These are phyloP conservation scores for Motacilla alba DNA, from an alignment of 2,113 vertebrate genomes.

Conservation along the genomic window DNA sequence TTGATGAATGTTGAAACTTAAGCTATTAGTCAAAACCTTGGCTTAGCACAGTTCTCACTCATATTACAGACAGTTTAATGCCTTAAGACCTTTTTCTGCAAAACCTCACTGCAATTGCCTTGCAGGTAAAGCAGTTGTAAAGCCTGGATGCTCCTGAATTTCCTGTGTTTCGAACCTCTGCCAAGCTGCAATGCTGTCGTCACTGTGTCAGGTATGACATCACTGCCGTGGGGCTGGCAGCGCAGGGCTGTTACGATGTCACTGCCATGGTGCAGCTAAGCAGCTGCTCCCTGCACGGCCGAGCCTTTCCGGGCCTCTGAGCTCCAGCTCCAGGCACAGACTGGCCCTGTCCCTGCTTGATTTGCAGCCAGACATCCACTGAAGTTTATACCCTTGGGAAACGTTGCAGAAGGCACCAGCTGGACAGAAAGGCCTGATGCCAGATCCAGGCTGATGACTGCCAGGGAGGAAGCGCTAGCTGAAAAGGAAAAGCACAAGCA, in stretches of 20 bases:
- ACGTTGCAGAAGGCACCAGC: slow-evolving; percentile 68
- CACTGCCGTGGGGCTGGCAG: fast-evolving
- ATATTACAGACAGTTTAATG: neutral
- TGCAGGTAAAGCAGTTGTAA: neutral
- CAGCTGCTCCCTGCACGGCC: neutral
- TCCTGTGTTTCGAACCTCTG: neutral
- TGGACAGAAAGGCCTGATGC: neutral
- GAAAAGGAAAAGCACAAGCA: neutral
- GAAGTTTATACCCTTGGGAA: slow-evolving; percentile 69
- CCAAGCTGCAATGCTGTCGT: fast-evolving
- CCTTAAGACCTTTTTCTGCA: neutral
- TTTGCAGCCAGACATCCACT: slow-evolving; percentile 70
- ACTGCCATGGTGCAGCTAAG: neutral
- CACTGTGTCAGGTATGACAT: fast-evolving
- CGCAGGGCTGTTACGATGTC: neutral
- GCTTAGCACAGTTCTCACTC: neutral
- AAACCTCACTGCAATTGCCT: neutral
- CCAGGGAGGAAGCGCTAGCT: neutral
- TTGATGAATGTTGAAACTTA: slow-evolving; percentile 2
- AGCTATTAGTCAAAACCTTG: neutral
- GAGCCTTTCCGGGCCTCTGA: slow-evolving; percentile 64
- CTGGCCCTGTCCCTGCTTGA: slow-evolving; percentile 70
- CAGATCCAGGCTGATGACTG: neutral
- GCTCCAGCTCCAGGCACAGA: slow-evolving; percentile 57
- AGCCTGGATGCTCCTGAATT: neutral